Conservation (phyloP, 2,113 vertebrate species). For the Ellobius talpinus region DNA sequence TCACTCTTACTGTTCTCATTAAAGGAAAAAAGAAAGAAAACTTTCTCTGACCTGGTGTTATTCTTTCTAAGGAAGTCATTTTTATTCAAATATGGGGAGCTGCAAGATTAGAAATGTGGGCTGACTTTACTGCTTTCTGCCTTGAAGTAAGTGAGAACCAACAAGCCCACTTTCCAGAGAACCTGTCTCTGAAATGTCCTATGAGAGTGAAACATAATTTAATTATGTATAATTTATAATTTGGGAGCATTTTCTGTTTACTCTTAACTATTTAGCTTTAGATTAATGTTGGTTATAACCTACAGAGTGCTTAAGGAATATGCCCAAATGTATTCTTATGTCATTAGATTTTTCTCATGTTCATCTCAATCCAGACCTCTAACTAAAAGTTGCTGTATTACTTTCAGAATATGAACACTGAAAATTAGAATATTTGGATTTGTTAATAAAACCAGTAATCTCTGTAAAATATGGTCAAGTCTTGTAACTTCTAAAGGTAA, state of each 20-base stretch:
- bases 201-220: not conserved
- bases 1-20: not conserved
- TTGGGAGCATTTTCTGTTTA: not conserved
- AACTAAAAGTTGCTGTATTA: not conserved
- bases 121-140: accelerated
- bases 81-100: not conserved
- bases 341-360: constrained; percentile 16
- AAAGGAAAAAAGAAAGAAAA: not conserved
- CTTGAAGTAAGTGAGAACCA: not conserved
- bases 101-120: not conserved
- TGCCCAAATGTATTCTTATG: not conserved
- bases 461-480: not conserved
- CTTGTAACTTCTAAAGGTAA: constrained; percentile 4
- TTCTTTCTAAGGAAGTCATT: not conserved
- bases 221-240: not conserved
- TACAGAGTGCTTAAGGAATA: not conserved
- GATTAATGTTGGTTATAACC: not conserved
- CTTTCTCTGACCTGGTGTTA: not conserved
- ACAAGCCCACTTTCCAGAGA: not conserved
- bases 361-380: not conserved
- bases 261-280: not conserved
- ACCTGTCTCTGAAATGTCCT: not conserved
- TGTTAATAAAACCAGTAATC: not conserved
- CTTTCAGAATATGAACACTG: constrained; percentile 1
- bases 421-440: not conserved